Conservation (phyloP, 2,888 invertebrate species). For the Phortica okadai region DNA sequence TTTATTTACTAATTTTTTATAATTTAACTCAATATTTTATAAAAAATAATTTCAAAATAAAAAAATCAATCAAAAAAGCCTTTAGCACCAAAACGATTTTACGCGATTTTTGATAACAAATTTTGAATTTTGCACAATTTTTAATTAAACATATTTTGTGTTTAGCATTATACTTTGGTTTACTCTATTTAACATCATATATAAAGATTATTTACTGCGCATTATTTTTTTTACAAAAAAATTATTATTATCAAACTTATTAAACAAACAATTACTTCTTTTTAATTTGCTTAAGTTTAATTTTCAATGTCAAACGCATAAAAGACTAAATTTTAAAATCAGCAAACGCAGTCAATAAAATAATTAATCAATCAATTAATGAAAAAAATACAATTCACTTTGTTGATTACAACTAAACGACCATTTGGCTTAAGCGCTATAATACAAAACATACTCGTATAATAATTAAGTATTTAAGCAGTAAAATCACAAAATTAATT, state of each 20-base stretch:
- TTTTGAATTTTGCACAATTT: constrained; percentile 50
- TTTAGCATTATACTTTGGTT: constrained; percentile 64
- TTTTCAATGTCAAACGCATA: constrained; percentile 8
- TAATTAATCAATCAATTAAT: constrained; percentile 10
- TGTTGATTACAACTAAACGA: background rate
- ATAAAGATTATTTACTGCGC: constrained; percentile 6
- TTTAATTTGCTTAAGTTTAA: constrained; percentile 10
- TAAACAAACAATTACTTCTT: constrained; percentile 1
- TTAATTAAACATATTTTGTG: constrained; percentile 49
- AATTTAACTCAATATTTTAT: constrained; percentile 36
- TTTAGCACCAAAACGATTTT: constrained; percentile 63
- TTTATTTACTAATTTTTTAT: constrained; percentile 35
- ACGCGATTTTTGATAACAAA: constrained; percentile 48
- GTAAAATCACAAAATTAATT: constrained; percentile 29
- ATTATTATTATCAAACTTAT: background rate
- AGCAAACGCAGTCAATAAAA: background rate
- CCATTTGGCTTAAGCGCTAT: constrained; percentile 14
- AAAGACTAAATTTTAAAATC: constrained; percentile 7
- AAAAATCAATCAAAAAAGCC: constrained; percentile 43
- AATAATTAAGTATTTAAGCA: constrained; percentile 1
- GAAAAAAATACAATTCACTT: too few species aligned
- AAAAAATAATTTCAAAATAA: constrained; percentile 10
- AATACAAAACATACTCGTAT: constrained; percentile 1
- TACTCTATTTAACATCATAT: constrained; percentile 36
- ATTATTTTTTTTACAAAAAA: constrained; percentile 17